These are phyloP conservation scores for Tragelaphus imberbis DNA, from an alignment of 2,113 vertebrate species.

Conservation along the genomic window DNA sequence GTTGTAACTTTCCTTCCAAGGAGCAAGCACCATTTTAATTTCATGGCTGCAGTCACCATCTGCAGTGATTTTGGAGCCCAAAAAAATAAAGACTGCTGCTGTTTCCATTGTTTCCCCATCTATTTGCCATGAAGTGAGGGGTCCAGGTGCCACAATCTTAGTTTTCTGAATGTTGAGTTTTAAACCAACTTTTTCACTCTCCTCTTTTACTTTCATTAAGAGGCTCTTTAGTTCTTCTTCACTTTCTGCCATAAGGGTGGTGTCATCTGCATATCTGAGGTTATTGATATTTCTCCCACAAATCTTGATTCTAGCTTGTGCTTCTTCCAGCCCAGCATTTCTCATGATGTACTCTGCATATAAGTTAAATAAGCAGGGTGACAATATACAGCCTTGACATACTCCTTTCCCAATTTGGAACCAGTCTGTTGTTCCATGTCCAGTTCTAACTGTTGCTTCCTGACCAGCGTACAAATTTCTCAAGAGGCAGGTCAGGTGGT, in stretches of 20 bases:
- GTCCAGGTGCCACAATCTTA: not conserved
- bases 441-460: not conserved
- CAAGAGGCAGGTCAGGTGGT: not conserved
- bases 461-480: not conserved
- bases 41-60: not conserved
- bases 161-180: not conserved
- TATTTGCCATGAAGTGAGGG: not conserved
- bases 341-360: not conserved
- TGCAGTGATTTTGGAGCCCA: fast-evolving
- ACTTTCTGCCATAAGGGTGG: not conserved
- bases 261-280: not conserved
- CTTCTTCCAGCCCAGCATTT: not conserved
- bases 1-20: not conserved
- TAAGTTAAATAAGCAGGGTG: not conserved
- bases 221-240: too few relatives aligned
- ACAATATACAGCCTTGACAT: not conserved
- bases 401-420: not conserved
- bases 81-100: not conserved
- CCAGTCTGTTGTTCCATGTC: not conserved
- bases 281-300: not conserved
- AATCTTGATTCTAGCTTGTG: not conserved
- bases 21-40: not conserved
- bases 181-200: not conserved
- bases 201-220: too few relatives aligned
- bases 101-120: not conserved